Evolutionary conservation across 2,888 invertebrate species (phyloP).

Genomic region (Cinara cedri): DNA sequence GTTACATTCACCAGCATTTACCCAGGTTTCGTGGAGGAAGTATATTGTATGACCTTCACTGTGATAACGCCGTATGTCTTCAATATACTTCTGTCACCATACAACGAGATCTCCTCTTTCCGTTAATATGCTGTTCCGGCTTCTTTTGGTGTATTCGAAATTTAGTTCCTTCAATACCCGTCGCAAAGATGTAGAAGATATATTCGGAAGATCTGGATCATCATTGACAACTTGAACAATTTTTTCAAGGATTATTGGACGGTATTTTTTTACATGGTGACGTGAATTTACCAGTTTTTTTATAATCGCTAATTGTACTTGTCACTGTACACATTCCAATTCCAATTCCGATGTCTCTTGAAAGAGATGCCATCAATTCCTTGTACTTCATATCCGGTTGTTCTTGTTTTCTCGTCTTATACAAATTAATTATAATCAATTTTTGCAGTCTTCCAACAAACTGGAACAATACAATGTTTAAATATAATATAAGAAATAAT

Average conservation of each 20-base stretch:
- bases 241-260: conserved; percentile 14
- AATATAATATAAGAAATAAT: too few species aligned
- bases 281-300: neutral
- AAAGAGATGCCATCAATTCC: neutral
- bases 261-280: conserved; percentile 3
- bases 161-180: conserved; percentile 14
- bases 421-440: conserved; percentile 23
- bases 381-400: neutral
- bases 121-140: neutral
- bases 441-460: conserved; percentile 21
- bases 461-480: neutral
- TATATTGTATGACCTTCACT: conserved; percentile 32
- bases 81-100: conserved; percentile 15
- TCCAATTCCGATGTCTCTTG: neutral
- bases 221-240: conserved; percentile 15
- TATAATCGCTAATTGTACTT: conserved; percentile 18
- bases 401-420: neutral
- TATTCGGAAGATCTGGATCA: conserved; percentile 9
- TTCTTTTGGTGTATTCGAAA: conserved; percentile 24
- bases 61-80: neutral
- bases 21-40: conserved; percentile 40
- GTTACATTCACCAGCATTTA: conserved; percentile 26
- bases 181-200: neutral
- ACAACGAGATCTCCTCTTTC: conserved; percentile 7
- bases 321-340: conserved; percentile 14